A percentile compares a stretch with the other conserved stretches of the same genome.
These are phyloP conservation scores for Trachythela sp. DNA, from an alignment of 64 coral and sea anemone genomes.

Conservation along the genomic window DNA sequence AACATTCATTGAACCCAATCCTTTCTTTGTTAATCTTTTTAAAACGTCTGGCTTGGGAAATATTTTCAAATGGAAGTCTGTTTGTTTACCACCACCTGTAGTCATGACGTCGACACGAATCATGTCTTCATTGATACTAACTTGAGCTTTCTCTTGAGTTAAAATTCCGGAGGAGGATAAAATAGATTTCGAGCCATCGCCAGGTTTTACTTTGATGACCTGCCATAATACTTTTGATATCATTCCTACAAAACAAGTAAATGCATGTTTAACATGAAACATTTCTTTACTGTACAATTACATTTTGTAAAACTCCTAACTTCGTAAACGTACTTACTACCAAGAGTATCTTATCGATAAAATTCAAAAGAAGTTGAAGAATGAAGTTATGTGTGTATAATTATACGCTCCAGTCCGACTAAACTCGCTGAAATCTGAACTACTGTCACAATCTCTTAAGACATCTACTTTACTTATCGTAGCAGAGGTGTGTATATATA, in stretches of 20 bases:
- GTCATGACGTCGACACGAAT: slow-evolving; percentile 41
- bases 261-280: not conserved
- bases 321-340: no score
- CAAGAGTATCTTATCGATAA: no score
- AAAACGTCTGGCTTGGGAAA: slow-evolving; percentile 24
- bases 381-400: no score
- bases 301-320: not conserved
- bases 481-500: not conserved
- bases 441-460: no score
- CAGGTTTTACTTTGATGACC: slow-evolving; percentile 17
- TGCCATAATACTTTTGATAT: slow-evolving; percentile 21
- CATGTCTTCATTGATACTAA: slow-evolving; percentile 31
- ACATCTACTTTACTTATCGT: no score
- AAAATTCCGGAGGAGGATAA: slow-evolving; percentile 18
- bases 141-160: not conserved
- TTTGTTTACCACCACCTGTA: slow-evolving; percentile 13
- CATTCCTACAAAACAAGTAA: not conserved
- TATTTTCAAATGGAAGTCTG: slow-evolving; percentile 24
- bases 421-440: no score
- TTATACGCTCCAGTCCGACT: no score
- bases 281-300: no score
- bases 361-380: no score
- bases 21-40: slow-evolving; percentile 11
- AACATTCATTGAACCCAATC: slow-evolving; percentile 27
- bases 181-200: slow-evolving; percentile 8